Percentiles rank a stretch among this genome's conserved stretches.
Evolutionary conservation across 2,113 vertebrate species (phyloP).

Genomic region (Garra rufa): DNA sequence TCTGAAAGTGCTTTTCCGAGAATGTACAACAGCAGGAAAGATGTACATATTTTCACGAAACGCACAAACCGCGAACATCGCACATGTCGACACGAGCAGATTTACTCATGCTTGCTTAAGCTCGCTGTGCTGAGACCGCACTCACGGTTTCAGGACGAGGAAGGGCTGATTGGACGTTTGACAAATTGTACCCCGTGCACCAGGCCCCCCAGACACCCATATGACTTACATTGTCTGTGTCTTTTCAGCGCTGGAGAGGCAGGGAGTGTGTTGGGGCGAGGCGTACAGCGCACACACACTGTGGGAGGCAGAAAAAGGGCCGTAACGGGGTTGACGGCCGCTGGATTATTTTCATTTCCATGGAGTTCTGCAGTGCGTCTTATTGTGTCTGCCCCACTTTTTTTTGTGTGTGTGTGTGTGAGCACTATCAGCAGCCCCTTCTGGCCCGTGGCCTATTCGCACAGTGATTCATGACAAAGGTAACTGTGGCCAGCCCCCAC

Average conservation of each 20-base stretch:
- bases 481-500: slow-evolving; percentile 61
- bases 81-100: slow-evolving; percentile 36
- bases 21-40: slow-evolving; percentile 13
- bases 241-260: slow-evolving; percentile 41
- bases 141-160: background rate
- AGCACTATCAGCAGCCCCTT: slow-evolving; percentile 48
- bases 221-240: slow-evolving; percentile 54
- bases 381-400: slow-evolving; percentile 29
- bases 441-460: slow-evolving; percentile 55
- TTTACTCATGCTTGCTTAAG: slow-evolving; percentile 53
- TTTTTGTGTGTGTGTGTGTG: slow-evolving; percentile 29
- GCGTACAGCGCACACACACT: slow-evolving; percentile 19
- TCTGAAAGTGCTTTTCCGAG: background rate
- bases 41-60: slow-evolving; percentile 27
- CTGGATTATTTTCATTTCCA: slow-evolving; percentile 58
- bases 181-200: slow-evolving; percentile 44
- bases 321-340: slow-evolving; percentile 39
- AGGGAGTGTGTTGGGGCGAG: slow-evolving; percentile 38
- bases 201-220: slow-evolving; percentile 49
- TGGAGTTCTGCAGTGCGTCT: slow-evolving; percentile 53
- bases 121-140: slow-evolving; percentile 48
- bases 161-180: slow-evolving; percentile 45
- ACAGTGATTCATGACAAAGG: slow-evolving; percentile 65
- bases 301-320: slow-evolving; percentile 49
- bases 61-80: background rate